phyloP scores from a whole-genome alignment of 2,888 invertebrate genomes.

The Dendrolimus pini region DNA sequence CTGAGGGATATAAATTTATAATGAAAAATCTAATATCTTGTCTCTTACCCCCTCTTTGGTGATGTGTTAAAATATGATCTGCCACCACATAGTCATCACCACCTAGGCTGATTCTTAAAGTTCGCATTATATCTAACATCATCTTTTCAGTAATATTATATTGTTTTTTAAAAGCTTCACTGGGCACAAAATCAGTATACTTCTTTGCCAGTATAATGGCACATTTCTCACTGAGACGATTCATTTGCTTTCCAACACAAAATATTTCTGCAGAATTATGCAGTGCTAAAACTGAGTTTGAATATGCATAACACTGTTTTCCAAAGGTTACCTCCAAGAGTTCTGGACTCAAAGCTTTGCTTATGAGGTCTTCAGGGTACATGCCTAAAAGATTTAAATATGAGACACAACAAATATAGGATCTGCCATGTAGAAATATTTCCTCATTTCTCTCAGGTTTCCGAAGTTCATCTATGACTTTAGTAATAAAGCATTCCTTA shows the following conservation, averaged over 20 bases:
- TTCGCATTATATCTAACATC: constrained; percentile 74
- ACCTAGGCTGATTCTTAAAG: constrained; percentile 62
- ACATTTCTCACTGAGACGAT: constrained; percentile 62
- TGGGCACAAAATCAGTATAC: constrained; percentile 77
- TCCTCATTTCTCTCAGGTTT: constrained; percentile 72
- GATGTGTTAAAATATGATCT: constrained; percentile 82
- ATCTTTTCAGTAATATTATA: constrained; percentile 75
- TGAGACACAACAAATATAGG: constrained; percentile 77
- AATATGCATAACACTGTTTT: constrained; percentile 53
- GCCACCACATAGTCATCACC: constrained; percentile 59
- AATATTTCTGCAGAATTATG: constrained; percentile 79
- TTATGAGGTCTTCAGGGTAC: constrained; percentile 78
- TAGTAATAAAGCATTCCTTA: constrained; percentile 45
- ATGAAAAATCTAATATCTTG: constrained; percentile 1
- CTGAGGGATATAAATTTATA: not conserved
- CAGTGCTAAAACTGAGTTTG: constrained; percentile 79
- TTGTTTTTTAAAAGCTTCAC: constrained; percentile 61
- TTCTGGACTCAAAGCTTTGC: constrained; percentile 71
- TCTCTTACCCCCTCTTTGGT: constrained; percentile 74
- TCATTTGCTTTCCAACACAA: constrained; percentile 74
- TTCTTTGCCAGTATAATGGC: constrained; percentile 75
- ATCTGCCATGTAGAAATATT: constrained; percentile 74
- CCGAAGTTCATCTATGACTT: constrained; percentile 66
- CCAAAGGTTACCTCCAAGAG: constrained; percentile 77
- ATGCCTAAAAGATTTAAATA: constrained; percentile 76